A percentile compares a stretch with the other conserved stretches of the same genome.
phyloP scores from a whole-genome alignment of 2,797 vertebrate species.

The Knipowitschia caucasica region DNA sequence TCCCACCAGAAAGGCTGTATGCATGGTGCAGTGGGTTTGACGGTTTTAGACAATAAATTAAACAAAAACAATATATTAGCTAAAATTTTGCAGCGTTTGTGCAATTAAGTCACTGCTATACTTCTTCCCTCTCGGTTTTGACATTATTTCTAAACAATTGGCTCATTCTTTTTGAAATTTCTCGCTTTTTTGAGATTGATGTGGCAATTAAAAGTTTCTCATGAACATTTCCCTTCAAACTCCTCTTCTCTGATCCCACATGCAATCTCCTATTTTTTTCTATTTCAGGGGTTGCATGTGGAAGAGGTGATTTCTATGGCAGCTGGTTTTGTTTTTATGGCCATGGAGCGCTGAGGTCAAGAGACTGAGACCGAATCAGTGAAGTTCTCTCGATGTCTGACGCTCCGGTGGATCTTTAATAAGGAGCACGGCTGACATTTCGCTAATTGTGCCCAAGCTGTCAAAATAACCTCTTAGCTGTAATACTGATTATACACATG shows the following conservation, averaged over 20 bases:
- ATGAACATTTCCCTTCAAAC: conserved; percentile 31
- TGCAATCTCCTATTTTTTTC: conserved; percentile 22
- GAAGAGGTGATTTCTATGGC: conserved; percentile 51
- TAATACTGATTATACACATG: too few relatives aligned
- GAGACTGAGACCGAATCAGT: conserved; percentile 19
- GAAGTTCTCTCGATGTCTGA: conserved; percentile 12
- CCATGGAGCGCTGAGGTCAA: conserved; percentile 35
- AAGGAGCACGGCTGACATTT: conserved; percentile 13
- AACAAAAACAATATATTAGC: too few relatives aligned
- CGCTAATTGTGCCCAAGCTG: not conserved
- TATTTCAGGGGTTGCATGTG: conserved; percentile 12
- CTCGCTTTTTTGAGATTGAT: conserved; percentile 47
- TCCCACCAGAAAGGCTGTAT: too few relatives aligned
- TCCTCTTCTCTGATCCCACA: conserved; percentile 14
- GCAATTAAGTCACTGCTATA: too few relatives aligned
- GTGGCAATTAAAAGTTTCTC: conserved; percentile 42
- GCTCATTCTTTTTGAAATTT: conserved; percentile 26
- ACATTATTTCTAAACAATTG: conserved; percentile 22
- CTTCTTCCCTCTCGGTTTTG: conserved; percentile 7
- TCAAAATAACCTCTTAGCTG: not conserved
- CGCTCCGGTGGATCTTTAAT: conserved; percentile 13
- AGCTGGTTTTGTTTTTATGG: conserved; percentile 36
- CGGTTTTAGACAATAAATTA: too few relatives aligned
- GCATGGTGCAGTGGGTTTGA: too few relatives aligned
- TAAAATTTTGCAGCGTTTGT: too few relatives aligned